Evolutionary conservation across 1,140 invertebrate genomes (phyloP).

Genomic region (Leptopilina clavipes): DNA sequence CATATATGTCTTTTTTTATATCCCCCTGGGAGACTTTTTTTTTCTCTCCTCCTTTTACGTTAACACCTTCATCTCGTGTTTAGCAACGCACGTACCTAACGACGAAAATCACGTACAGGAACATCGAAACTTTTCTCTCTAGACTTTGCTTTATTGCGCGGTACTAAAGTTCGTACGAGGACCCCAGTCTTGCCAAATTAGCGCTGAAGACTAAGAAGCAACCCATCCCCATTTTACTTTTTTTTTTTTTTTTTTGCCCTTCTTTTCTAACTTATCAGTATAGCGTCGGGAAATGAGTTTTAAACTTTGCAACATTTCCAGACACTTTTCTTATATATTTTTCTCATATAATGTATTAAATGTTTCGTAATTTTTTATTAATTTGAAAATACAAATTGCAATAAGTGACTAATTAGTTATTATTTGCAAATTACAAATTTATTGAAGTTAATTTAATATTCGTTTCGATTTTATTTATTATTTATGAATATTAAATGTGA

Average conservation of each 20-base stretch:
- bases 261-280: not conserved
- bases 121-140: slow-evolving; percentile 45
- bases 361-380: not conserved
- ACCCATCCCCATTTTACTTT: not conserved
- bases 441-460: no score
- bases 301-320: not conserved
- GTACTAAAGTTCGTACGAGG: slow-evolving; percentile 12
- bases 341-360: not conserved
- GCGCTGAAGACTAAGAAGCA: slow-evolving; percentile 21
- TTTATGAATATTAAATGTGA: no score
- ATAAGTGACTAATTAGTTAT: no score
- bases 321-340: not conserved
- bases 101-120: slow-evolving; percentile 44
- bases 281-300: slow-evolving; percentile 1
- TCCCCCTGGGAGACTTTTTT: not conserved
- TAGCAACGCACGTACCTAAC: slow-evolving; percentile 44
- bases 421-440: no score
- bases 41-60: not conserved
- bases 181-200: slow-evolving; percentile 25
- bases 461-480: no score
- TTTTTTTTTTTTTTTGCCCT: not conserved
- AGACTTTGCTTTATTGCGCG: slow-evolving; percentile 45
- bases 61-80: slow-evolving; percentile 23
- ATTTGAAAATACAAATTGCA: no score
- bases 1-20: not conserved